Conservation (phyloP, 1,140 invertebrate species). For the Oreohelix idahoensis region DNA sequence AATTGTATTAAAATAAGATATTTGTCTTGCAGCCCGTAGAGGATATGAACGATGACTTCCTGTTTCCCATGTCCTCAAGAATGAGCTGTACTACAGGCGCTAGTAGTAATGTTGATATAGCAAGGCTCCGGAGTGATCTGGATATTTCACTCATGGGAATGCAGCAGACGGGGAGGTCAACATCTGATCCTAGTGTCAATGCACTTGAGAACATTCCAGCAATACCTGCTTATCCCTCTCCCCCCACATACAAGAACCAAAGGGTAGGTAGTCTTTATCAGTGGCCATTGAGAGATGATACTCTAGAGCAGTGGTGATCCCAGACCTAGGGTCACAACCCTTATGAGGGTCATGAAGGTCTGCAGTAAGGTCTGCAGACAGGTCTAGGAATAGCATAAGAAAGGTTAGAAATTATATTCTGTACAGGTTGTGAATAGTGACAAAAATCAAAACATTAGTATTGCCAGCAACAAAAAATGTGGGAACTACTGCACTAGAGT, state of each 20-base stretch:
- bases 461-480: no score
- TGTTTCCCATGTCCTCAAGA: conserved; percentile 97
- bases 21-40: conserved; percentile 72
- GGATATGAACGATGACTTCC: conserved; percentile 84
- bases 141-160: conserved; percentile 58
- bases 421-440: no score
- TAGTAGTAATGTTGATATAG: conserved; percentile 83
- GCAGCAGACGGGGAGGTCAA: conserved; percentile 61
- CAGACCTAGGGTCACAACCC: no score
- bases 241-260: conserved; percentile 69
- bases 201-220: conserved; percentile 76
- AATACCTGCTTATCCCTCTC: conserved; percentile 82
- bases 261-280: conserved; percentile 10
- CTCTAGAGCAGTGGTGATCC: no score
- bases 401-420: no score
- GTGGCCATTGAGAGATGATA: no score
- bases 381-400: no score
- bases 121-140: conserved; percentile 62
- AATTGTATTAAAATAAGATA: no score
- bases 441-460: no score
- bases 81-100: conserved; percentile 95
- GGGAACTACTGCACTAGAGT: no score
- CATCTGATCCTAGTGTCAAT: conserved; percentile 80
- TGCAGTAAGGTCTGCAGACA: no score
- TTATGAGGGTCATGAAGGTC: no score